Base-by-base conservation (phyloP, 2,888 invertebrate genomes). In the Philereme transversata region DNA sequence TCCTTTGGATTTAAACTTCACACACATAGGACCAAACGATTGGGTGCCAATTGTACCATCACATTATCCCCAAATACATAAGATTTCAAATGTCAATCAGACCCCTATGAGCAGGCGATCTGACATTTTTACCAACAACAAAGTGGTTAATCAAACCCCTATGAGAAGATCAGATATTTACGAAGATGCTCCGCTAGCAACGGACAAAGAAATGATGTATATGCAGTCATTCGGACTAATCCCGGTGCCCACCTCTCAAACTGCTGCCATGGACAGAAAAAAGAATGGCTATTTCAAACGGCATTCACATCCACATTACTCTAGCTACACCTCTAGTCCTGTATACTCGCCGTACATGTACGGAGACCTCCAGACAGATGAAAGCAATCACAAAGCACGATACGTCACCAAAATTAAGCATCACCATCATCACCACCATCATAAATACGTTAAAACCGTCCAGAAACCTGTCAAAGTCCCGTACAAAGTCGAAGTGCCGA, bases 391-490 rank as follows among this genome's bases (percentile, higher is more conserved):
- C 48, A 79, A 75, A 51, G 77, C 84, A 43, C 81, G 76, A 60
- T 76, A 83, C 64, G 70, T 84, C 69, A 90, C 90, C 59, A 92
- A 87, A 81, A 82, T 93, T 71, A 93, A 94, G 76, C 94, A 94
- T 72, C 95, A 94, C 73, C 95, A 94, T 73, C 94, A 94, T 69
- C 94, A 94, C 72, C 94, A 94, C 76, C 94, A 94, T 74, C 95
- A 94, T 75, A 93, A 93, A 81, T 94, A 94, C 73, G 82, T 94
- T 5, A 94, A 94, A 79, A 94, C 94, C 41, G 87, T 94, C 33
- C 90, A 94, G 46, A 94, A 94, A 77, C 93, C 93, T 54, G 77
- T 91, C 38, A 84, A 87, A 70, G 86, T 92, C 51, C 92, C 92
- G 4, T 84, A 82, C 63, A 90, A 93, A 75, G 94, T 94, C 60